Evolutionary conservation across 23 tunicate genomes (phyloP).

Genomic region (Ascidia mentula): DNA sequence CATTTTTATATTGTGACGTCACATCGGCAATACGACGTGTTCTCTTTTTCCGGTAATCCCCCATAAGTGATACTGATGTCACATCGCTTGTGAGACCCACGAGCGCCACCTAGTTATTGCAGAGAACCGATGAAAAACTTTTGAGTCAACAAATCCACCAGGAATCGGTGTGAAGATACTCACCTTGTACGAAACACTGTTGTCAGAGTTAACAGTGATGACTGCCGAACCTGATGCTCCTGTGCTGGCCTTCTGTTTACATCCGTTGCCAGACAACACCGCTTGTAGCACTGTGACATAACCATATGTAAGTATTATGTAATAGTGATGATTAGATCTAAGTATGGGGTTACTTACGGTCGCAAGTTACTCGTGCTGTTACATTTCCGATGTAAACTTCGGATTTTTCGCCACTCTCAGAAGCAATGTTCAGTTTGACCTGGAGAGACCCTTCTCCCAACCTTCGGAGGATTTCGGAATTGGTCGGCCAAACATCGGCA

Average conservation of each 20-base stretch:
- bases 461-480: constrained; percentile 47
- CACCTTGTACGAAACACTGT: constrained; percentile 64
- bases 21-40: constrained; percentile 49
- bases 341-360: constrained; percentile 32
- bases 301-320: too few relatives aligned
- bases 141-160: not conserved
- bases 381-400: constrained; percentile 39
- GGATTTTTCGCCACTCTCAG: constrained; percentile 4
- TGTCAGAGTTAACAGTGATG: constrained; percentile 45
- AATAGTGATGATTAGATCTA: too few relatives aligned
- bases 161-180: not conserved
- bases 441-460: constrained; percentile 56
- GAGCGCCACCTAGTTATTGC: constrained; percentile 24
- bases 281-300: constrained; percentile 53
- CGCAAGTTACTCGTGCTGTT: constrained; percentile 39
- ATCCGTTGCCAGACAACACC: constrained; percentile 69
- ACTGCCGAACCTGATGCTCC: constrained; percentile 80
- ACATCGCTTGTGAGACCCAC: constrained; percentile 66
- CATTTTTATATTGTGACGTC: constrained; percentile 34
- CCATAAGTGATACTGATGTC: constrained; percentile 37
- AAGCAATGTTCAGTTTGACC: constrained; percentile 21
- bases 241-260: constrained; percentile 60
- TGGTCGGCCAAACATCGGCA: constrained; percentile 63
- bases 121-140: not conserved
- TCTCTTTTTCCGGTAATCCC: constrained; percentile 49